These are phyloP conservation scores for Gymnoscopelus microlampas DNA, from an alignment of 2,797 vertebrate species.

Conservation along the genomic window DNA sequence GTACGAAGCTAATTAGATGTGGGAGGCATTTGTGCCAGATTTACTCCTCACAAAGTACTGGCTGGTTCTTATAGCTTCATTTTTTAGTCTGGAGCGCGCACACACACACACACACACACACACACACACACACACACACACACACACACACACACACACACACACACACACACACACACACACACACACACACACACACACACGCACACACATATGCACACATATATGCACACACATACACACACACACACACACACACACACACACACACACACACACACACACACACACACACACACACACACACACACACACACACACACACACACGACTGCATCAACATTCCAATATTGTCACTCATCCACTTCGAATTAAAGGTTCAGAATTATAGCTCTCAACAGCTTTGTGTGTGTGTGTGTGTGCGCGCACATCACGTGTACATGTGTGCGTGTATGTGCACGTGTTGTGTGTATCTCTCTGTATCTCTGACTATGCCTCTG, in stretches of 20 bases:
- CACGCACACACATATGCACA: conserved; percentile 28
- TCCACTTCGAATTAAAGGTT: conserved; percentile 59
- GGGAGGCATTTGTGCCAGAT: conserved; percentile 55
- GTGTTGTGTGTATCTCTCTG: background rate
- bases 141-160: conserved; percentile 29
- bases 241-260: conserved; percentile 29
- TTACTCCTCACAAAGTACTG: conserved; percentile 36
- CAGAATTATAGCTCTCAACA: conserved; percentile 49
- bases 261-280: conserved; percentile 28
- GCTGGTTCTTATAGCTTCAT: conserved; percentile 51
- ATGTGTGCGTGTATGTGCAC: conserved; percentile 14
- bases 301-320: conserved; percentile 30
- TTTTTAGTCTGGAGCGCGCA: conserved; percentile 38
- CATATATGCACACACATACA: too few species aligned
- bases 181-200: conserved; percentile 28
- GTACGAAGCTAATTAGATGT: conserved; percentile 53
- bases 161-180: conserved; percentile 28
- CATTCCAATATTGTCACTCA: conserved; percentile 44
- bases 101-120: conserved; percentile 31
- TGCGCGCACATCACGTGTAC: background rate
- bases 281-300: conserved; percentile 30
- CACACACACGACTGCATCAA: conserved; percentile 43
- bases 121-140: conserved; percentile 30
- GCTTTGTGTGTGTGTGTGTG: conserved; percentile 10
- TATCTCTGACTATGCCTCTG: too few species aligned